These are phyloP conservation scores for Drosophila sproati DNA, from an alignment of 1,140 invertebrate genomes.

Conservation along the genomic window DNA sequence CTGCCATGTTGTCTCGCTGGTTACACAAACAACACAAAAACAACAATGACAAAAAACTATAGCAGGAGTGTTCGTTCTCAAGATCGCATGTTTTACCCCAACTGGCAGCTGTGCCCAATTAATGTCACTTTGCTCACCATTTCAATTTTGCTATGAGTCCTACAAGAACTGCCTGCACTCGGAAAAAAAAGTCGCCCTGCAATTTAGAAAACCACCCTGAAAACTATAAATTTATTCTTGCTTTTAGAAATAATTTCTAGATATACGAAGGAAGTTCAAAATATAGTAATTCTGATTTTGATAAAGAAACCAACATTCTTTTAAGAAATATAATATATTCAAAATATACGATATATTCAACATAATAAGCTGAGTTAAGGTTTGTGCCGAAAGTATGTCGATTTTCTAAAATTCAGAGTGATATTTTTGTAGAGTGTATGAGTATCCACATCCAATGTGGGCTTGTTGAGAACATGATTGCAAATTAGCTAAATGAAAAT, in stretches of 20 bases:
- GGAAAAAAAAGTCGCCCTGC: too few relatives aligned
- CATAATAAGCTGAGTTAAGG: too few relatives aligned
- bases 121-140: slow-evolving; percentile 63
- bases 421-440: not conserved
- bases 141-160: slow-evolving; percentile 40
- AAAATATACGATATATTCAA: too few relatives aligned
- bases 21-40: not conserved
- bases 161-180: not conserved
- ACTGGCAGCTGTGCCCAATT: slow-evolving; percentile 68
- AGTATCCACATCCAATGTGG: not conserved
- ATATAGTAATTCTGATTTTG: too few relatives aligned
- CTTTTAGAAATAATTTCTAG: too few relatives aligned
- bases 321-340: too few relatives aligned
- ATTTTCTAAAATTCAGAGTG: too few relatives aligned
- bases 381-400: too few relatives aligned
- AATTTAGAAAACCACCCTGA: too few relatives aligned
- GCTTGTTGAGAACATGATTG: slow-evolving; percentile 10
- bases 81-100: slow-evolving; percentile 63
- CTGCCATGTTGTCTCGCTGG: slow-evolving; percentile 62
- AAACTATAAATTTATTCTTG: too few relatives aligned
- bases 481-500: slow-evolving; percentile 23
- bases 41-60: slow-evolving; percentile 8
- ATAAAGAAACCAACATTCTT: too few relatives aligned
- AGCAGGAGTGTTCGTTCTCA: slow-evolving; percentile 8
- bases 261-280: too few relatives aligned